Conservation (phyloP, 2,113 vertebrate genomes). For the Mus spicilegus region DNA sequence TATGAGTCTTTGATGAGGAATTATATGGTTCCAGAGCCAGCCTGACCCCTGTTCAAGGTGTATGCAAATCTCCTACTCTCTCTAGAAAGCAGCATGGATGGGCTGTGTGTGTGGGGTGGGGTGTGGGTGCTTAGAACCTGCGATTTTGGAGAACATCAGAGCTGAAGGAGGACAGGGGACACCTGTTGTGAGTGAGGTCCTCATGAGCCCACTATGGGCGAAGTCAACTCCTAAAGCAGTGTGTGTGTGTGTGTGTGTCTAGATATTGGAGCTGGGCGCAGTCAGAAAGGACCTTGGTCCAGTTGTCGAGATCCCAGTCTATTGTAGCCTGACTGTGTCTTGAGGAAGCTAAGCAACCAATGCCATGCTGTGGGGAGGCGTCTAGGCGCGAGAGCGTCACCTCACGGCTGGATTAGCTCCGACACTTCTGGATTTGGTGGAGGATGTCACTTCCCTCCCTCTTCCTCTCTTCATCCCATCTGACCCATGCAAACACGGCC, state of each 20-base stretch:
- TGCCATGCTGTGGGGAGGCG: background rate
- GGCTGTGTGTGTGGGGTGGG: no score
- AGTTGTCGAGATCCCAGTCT: accelerated
- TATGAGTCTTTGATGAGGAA: background rate
- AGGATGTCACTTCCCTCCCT: background rate
- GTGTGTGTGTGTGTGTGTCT: no score
- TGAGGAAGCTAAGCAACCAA: accelerated
- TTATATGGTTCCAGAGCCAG: background rate
- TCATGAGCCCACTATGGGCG: accelerated
- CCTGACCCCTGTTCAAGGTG: background rate
- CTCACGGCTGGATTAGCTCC: accelerated
- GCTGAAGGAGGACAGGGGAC: background rate
- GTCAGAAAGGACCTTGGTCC: background rate
- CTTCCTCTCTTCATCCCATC: no score
- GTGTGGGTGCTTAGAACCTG: background rate
- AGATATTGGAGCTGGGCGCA: background rate
- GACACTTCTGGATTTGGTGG: background rate
- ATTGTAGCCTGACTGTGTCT: background rate
- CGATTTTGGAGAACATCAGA: background rate
- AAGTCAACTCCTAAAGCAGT: background rate
- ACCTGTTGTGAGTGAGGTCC: background rate
- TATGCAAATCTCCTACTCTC: background rate
- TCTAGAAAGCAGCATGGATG: background rate
- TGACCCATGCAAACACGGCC: no score
- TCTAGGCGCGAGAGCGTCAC: accelerated